Evolutionary conservation across 2,113 vertebrate species (phyloP).

Genomic region (Pelmatolapia mariae): DNA sequence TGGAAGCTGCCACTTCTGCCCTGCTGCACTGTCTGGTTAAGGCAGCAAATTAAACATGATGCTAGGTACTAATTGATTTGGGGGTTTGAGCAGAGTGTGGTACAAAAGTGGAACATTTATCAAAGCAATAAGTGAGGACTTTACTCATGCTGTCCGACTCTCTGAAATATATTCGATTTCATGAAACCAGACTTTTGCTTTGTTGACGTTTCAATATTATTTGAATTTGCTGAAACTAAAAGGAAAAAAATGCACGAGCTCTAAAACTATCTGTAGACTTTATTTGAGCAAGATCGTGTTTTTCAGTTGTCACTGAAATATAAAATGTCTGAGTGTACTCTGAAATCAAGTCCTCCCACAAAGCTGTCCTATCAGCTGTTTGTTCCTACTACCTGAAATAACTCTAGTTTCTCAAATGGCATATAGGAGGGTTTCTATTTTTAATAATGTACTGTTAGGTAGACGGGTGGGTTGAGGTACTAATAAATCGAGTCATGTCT

Average conservation of each 20-base stretch:
- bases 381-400: not conserved
- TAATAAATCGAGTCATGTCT: not conserved
- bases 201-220: not conserved
- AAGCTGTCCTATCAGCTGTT: not conserved
- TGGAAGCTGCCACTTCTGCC: not conserved
- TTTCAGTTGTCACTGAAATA: not conserved
- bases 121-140: not conserved
- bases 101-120: not conserved
- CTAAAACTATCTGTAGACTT: not conserved
- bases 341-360: not conserved
- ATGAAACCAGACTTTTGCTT: not conserved
- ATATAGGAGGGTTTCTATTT: not conserved
- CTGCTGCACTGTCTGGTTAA: not conserved
- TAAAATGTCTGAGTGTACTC: not conserved
- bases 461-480: not conserved
- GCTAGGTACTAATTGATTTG: not conserved
- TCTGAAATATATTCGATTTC: not conserved
- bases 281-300: not conserved
- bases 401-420: not conserved
- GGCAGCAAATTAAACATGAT: not conserved
- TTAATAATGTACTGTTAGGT: not conserved
- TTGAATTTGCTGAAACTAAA: not conserved
- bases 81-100: not conserved
- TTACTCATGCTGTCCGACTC: rapidly evolving
- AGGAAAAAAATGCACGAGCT: not conserved